A percentile compares a stretch with the other conserved stretches of the same genome.
Evolutionary conservation across 1,140 invertebrate species (phyloP).

Genomic region (Solenopsis invicta): DNA sequence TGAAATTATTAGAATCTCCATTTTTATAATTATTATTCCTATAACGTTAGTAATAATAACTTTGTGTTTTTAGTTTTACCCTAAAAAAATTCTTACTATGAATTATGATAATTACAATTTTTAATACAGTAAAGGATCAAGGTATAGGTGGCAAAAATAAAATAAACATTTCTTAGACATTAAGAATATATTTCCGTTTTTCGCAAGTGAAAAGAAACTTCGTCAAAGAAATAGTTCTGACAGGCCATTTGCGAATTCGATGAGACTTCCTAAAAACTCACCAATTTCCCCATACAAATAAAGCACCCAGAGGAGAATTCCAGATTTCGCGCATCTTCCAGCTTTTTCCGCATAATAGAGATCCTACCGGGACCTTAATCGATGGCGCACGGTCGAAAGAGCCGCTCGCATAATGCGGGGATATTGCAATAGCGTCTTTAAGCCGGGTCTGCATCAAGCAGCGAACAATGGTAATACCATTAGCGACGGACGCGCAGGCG

Average conservation of each 20-base stretch:
- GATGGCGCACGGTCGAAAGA: not conserved
- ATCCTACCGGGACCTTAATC: not conserved
- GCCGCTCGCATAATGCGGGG: not conserved
- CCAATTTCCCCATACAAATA: not conserved
- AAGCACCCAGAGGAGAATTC: not conserved
- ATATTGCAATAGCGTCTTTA: not conserved
- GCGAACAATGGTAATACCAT: slow-evolving; percentile 23
- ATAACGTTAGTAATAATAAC: too few species aligned
- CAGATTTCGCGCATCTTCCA: not conserved
- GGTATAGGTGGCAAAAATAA: too few species aligned
- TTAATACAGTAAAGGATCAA: too few species aligned
- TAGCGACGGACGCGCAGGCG: not conserved
- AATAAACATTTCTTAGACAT: not conserved
- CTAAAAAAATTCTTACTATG: too few species aligned
- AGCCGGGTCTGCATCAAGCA: not conserved
- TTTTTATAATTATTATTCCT: too few species aligned
- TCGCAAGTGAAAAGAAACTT: not conserved
- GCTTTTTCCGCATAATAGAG: not conserved
- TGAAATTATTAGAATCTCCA: too few species aligned
- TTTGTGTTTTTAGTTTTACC: too few species aligned
- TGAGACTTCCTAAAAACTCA: not conserved
- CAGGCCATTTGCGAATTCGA: not conserved
- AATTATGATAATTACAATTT: too few species aligned
- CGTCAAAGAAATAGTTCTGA: not conserved
- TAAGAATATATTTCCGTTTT: not conserved